Evolutionary conservation across 2,113 vertebrate genomes (phyloP), one percentile per base, ranked within the genome.

Genomic region (Columbina picui): DNA sequence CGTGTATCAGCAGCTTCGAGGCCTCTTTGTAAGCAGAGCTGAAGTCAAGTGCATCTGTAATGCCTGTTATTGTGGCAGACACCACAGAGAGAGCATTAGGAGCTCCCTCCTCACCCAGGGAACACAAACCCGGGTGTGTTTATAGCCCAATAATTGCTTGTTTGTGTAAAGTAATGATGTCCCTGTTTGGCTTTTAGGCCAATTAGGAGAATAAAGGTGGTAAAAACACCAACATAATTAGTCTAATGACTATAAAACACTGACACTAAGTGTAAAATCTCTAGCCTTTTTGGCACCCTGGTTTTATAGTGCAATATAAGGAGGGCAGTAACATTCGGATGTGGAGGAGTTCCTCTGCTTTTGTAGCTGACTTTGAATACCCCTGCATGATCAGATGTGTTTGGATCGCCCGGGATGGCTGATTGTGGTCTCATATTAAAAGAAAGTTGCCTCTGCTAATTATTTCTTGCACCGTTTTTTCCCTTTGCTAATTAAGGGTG

Each of bases 231-330:
- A 95, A 75, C 34, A 85, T 96, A 96, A 97, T 95, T 97, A 95
- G 96, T 93, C 92, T 97, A 98, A 97, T 96, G 93, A 95, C 96
- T 93, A 74, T 95, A 96, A 97, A 98, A 96, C 93, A 87, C 84
- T 95, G 65, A 88, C 93, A 96, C 95, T 65, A 97, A 97, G 98
- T 74, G 96, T 96, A 97, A 93, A 97, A 96, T 98, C 97, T 94
- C 96, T 94, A 97, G 95, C 85, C 91, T 97, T 97, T 98, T 97
- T 96, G 94, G 98, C 97, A 97, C 93, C 92, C 95, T 11, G 4
- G 73, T 96, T 98, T 98, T 98, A 98, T 98, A 98, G 96, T 60
- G 93, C 98, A 97, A 94, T 98, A 98, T 98, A 98, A 97, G 84
- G 89, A 89, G 73, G 77, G 82, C 79, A 94, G 83, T 80, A 79